Evolutionary conservation across 2,113 vertebrate species (phyloP).

Genomic region (Ciconia stormi): DNA sequence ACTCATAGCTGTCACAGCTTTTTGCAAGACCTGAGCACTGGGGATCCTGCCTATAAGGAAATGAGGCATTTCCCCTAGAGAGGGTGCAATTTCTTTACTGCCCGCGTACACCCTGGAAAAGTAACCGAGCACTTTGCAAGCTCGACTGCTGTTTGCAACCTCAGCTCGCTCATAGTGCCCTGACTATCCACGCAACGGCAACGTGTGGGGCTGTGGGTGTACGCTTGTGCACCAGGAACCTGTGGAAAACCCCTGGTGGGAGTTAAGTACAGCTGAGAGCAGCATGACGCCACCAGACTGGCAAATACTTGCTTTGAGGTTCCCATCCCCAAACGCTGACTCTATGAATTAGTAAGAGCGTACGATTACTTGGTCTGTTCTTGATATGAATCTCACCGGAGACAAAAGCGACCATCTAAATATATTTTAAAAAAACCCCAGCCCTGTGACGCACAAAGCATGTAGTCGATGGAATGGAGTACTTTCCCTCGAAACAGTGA

Average conservation of each 20-base stretch:
- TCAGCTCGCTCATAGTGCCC: fast-evolving
- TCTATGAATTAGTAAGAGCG: not conserved
- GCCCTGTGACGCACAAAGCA: not conserved
- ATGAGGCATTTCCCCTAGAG: fast-evolving
- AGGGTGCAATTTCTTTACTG: not conserved
- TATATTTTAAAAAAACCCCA: not conserved
- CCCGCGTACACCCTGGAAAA: not conserved
- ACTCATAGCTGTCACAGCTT: not conserved
- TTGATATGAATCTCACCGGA: not conserved
- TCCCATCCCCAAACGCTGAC: fast-evolving
- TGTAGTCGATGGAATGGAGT: fast-evolving
- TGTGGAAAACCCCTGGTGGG: not conserved
- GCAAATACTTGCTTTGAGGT: not conserved
- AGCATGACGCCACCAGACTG: fast-evolving
- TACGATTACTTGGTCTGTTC: not conserved
- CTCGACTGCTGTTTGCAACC: not conserved
- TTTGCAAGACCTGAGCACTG: not conserved
- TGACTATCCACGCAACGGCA: fast-evolving
- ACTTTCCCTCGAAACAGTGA: not conserved
- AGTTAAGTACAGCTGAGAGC: not conserved
- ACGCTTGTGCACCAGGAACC: not conserved
- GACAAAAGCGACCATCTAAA: not conserved
- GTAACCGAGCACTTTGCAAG: not conserved
- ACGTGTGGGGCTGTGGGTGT: not conserved
- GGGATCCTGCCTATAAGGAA: fast-evolving